Base-by-base conservation (phyloP, 2,888 invertebrate species). In the Drosophila multiciliata region DNA sequence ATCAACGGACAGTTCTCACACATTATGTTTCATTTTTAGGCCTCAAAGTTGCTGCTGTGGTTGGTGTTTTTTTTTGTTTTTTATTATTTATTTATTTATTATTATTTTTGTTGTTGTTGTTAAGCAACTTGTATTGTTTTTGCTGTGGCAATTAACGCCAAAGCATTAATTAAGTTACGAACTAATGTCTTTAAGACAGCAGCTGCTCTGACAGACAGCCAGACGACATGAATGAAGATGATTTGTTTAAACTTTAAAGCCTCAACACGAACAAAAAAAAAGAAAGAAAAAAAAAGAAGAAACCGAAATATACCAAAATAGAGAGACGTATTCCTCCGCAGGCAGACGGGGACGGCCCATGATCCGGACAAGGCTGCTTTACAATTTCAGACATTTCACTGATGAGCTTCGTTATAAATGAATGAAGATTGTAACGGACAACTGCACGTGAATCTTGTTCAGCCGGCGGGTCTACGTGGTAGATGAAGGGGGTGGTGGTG, bases 161-260 rank as follows among this genome's bases (percentile, higher is more conserved):
- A 84, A 86, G 89, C 85, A 86, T 87, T 86, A 86, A 86, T 89
- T 89, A 87, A 89, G 89, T 78, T 87, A 84, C 73, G 78, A 86
- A 87, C 85, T 87, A 89, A 86, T 87, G 85, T 87, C 60, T 87
- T 84, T 84, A 68, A 71, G 89, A 73, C 84, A 73, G 65, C 78
- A 75, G 69, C 78, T 82, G 82, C 76, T 61, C 82, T 77, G 82
- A 87, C 82, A 84, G 89, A 79, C 85, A 83, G 84, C 75, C 73
- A 86, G 89, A 89, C 87, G 87, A 85, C 77, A 89, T 82, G 87
- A 79, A 87, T 81, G 70, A 67, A 81, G 70, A 82, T 79, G 77
- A 72, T 78, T 82, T 71, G 72, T 67, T 68, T 76, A 40, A 63
- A 53, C 52, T 75, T 65, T 65, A 38, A 63, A 59, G 65, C 33